Evolutionary conservation across 2,888 invertebrate genomes (phyloP).

Genomic region (Ophion costatus): DNA sequence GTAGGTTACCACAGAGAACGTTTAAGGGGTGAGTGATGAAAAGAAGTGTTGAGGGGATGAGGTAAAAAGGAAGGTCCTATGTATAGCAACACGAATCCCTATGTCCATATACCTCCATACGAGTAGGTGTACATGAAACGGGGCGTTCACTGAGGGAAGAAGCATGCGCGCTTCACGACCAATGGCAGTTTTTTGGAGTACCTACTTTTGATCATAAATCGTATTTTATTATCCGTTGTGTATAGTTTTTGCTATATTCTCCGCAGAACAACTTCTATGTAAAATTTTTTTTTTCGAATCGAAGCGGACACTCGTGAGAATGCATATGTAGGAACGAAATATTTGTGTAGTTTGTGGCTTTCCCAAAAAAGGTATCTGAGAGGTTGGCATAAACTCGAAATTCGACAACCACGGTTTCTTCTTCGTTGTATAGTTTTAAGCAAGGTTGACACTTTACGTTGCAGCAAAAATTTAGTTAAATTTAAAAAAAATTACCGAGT

Average conservation of each 20-base stretch:
- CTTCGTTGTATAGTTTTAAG: too few species aligned
- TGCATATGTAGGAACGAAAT: too few species aligned
- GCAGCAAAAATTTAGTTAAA: neutral
- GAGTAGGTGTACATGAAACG: conserved; percentile 40
- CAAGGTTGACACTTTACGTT: neutral
- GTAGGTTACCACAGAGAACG: conserved; percentile 46
- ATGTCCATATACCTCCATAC: conserved; percentile 67
- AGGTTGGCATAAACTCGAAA: too few species aligned
- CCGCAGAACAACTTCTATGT: too few species aligned
- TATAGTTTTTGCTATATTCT: neutral
- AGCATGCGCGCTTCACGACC: conserved; percentile 62
- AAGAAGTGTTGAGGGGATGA: neutral
- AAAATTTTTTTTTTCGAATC: too few species aligned
- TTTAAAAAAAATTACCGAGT: neutral
- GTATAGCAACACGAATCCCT: conserved; percentile 58
- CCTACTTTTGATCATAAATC: neutral
- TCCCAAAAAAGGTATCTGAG: too few species aligned
- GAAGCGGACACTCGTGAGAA: too few species aligned
- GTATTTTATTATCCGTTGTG: neutral
- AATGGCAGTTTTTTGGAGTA: conserved; percentile 40
- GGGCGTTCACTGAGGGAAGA: conserved; percentile 58
- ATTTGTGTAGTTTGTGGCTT: too few species aligned
- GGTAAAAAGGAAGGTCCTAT: conserved; percentile 40
- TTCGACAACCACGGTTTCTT: too few species aligned
- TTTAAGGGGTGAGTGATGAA: conserved; percentile 43